Conservation (phyloP, 2,797 vertebrate genomes). For the Uromys caudimaculatus region DNA sequence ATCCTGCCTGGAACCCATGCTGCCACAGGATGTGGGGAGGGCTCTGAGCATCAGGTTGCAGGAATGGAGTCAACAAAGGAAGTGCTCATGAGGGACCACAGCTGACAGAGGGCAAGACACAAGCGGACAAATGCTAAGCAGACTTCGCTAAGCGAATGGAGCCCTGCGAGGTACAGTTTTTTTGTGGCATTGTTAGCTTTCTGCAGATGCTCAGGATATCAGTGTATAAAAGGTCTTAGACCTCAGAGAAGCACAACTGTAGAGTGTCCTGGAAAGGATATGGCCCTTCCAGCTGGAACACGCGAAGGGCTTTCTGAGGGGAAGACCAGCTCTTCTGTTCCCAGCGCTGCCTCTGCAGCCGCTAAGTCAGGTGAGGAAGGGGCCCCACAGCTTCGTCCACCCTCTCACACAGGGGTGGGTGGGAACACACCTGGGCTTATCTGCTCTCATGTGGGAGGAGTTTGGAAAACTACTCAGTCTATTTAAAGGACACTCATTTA, state of each 20-base stretch:
- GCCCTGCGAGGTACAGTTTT: not conserved
- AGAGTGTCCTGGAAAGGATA: not conserved
- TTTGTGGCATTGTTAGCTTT: not conserved
- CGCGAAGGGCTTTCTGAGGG: not conserved
- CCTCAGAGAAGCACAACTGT: not conserved
- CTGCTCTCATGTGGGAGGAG: no score
- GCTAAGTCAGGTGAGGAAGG: not conserved
- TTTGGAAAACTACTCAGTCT: not conserved
- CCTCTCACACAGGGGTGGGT: not conserved
- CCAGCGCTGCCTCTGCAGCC: not conserved
- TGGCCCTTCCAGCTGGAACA: not conserved
- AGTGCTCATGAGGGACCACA: not conserved
- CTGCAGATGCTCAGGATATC: not conserved
- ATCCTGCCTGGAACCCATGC: not conserved
- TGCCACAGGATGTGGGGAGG: not conserved
- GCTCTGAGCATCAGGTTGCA: not conserved
- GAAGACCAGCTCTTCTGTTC: conserved; percentile 17
- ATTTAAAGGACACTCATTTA: not conserved
- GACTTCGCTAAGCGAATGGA: no score
- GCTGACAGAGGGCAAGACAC: not conserved
- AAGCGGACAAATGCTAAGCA: not conserved
- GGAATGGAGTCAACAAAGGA: not conserved
- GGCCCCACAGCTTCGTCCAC: not conserved
- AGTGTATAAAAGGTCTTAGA: conserved; percentile 3
- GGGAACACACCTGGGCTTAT: no score